These are phyloP conservation scores for Nilaparvata lugens DNA, from an alignment of 1,140 invertebrate species.

Conservation along the genomic window DNA sequence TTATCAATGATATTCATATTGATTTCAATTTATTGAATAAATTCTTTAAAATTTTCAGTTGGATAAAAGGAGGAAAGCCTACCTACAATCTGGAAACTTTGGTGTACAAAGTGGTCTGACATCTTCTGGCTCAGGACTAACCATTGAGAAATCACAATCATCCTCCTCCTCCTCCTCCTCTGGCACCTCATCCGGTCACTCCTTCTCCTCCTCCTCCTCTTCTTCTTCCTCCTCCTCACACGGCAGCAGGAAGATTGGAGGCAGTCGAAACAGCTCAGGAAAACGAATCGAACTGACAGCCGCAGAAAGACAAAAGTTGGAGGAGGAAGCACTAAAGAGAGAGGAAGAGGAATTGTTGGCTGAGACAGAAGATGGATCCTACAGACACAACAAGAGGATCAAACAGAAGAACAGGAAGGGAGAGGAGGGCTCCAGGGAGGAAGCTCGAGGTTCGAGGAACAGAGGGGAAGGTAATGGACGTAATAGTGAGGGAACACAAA, in stretches of 20 bases:
- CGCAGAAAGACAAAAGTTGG: conserved; percentile 20
- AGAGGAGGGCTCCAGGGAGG: neutral
- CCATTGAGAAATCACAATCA: conserved; percentile 2
- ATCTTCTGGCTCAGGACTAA: neutral
- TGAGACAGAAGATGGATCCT: conserved; percentile 14
- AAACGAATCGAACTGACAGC: conserved; percentile 10
- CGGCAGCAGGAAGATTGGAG: neutral
- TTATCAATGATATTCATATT: too few relatives aligned
- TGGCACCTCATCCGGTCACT: conserved; percentile 52
- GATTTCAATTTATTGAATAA: too few relatives aligned
- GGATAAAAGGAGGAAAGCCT: conserved; percentile 25
- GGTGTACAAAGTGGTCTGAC: conserved; percentile 17
- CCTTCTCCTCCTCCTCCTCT: conserved; percentile 44
- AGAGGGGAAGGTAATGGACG: neutral
- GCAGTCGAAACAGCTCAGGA: neutral
- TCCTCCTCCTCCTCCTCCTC: conserved; percentile 4
- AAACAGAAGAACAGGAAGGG: neutral
- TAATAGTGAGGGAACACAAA: conserved; percentile 1
- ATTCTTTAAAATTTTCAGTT: too few relatives aligned
- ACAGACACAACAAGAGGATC: conserved; percentile 10
- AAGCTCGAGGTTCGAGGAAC: neutral
- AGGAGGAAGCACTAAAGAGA: conserved; percentile 16
- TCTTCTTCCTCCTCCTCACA: conserved; percentile 12
- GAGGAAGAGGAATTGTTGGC: conserved; percentile 18
- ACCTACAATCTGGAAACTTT: conserved; percentile 21